Evolutionary conservation across 2,888 invertebrate genomes (phyloP), one percentile per base, ranked within the genome.

Genomic region (Carcina quercana): DNA sequence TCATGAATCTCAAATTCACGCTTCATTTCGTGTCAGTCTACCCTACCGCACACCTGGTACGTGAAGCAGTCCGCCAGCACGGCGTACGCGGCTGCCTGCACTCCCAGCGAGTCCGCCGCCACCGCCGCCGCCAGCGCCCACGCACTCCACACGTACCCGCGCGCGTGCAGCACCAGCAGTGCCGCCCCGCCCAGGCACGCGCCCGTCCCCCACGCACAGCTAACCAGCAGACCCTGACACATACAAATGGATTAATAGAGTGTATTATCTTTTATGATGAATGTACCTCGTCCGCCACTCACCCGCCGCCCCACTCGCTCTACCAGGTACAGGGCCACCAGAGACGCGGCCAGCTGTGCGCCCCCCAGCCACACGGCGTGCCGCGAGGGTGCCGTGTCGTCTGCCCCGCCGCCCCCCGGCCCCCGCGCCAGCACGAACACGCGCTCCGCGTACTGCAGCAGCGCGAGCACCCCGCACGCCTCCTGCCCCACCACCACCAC

Each of bases 371-470:
- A n/a, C 13, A 69, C 51, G 0, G 72, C 74, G 25, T 50, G 53
- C 0, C 60, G 43, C 11, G 68, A 58, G 6, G 69, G 66, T 3
- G 59, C 40, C 31, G 43, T 39, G 24, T 54, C 47, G 10, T 7
- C 3, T 8, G 19, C n/a, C 15, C 13, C 30, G 2, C 7, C 24
- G 8, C 12, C 13, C 5, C 8, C 37, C 14, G 24, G 40, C 25
- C 52, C 55, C 4, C 53, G 38, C 11, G 69, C 67, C 26, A 74
- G 42, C 30, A 60, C 50, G 49, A 76, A 71, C 34, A 70, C 64
- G 11, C 68, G 64, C 50, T 76, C 74, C 2, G 76, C 76, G 47
- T 70, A 76, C 57, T 75, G 75, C 44, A 74, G 50, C 30, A 76
- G 54, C 13, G 76, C 61, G 20, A 72, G 57, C 36, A 74, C 54